These are phyloP conservation scores for Cheilosia vulpina DNA, from an alignment of 2,888 invertebrate species.

Conservation along the genomic window DNA sequence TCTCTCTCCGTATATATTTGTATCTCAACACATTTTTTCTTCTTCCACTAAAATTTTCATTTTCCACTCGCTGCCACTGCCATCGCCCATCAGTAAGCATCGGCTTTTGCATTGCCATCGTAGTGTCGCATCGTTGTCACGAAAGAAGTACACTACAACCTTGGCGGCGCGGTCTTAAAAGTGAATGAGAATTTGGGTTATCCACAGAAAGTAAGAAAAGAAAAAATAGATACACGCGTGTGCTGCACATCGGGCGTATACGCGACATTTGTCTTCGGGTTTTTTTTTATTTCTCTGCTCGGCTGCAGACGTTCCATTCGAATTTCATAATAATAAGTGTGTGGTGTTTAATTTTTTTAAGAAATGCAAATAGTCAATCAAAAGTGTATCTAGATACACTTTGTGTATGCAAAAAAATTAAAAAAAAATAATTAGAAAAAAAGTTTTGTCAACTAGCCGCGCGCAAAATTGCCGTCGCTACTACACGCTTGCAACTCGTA, in stretches of 20 bases:
- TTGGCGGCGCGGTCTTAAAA: slow-evolving; percentile 32
- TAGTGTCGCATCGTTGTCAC: background rate
- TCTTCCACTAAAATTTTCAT: slow-evolving; percentile 8
- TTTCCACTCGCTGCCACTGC: slow-evolving; percentile 18
- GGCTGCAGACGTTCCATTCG: background rate
- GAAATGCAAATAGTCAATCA: slow-evolving; percentile 24
- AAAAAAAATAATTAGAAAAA: slow-evolving; percentile 11
- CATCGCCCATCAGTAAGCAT: background rate
- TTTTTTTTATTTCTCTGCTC: background rate
- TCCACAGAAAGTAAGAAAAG: slow-evolving; percentile 48
- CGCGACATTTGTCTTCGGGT: slow-evolving; percentile 59
- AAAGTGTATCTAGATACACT: slow-evolving; percentile 53
- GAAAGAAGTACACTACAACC: background rate
- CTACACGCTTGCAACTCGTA: slow-evolving; percentile 13
- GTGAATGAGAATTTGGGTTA: slow-evolving; percentile 73
- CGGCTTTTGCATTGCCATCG: background rate
- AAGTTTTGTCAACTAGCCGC: slow-evolving; percentile 23
- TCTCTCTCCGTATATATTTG: slow-evolving; percentile 25
- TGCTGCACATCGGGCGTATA: slow-evolving; percentile 71
- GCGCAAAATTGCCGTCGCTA: slow-evolving; percentile 67
- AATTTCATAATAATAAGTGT: slow-evolving; percentile 11
- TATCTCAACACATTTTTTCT: slow-evolving; percentile 41
- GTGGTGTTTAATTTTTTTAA: slow-evolving; percentile 14
- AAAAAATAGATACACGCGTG: slow-evolving; percentile 69
- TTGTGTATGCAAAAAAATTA: slow-evolving; percentile 14